Percentiles rank a stretch among this genome's conserved stretches.
Evolutionary conservation across 2,113 vertebrate species (phyloP).

Genomic region (Notothenia rossii): DNA sequence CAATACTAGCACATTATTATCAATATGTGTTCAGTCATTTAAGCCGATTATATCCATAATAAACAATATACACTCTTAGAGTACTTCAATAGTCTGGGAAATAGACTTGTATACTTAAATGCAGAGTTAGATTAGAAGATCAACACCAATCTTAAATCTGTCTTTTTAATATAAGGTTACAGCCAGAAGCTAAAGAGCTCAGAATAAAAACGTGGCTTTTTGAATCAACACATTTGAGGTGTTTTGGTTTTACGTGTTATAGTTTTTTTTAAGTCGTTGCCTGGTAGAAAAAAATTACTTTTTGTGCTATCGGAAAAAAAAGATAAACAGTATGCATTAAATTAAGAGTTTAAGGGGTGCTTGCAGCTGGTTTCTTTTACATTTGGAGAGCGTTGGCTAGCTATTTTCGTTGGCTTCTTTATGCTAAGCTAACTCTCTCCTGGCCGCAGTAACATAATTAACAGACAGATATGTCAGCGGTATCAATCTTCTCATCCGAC

Average conservation of each 20-base stretch:
- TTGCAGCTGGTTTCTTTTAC: neutral
- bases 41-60: neutral
- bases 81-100: neutral
- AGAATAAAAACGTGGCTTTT: neutral
- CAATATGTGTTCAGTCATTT: no score
- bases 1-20: neutral
- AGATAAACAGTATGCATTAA: neutral
- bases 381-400: neutral
- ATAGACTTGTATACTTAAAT: neutral
- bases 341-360: neutral
- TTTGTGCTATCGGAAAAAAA: neutral
- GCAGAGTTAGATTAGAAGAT: neutral
- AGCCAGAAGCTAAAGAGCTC: neutral
- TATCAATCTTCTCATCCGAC: conserved; percentile 6
- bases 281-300: no score
- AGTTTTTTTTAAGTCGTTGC: no score
- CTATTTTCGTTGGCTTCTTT: neutral
- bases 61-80: neutral
- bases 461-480: neutral
- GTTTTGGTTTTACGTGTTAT: neutral
- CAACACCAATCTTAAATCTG: neutral
- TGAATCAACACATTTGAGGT: neutral
- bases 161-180: neutral
- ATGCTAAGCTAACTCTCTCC: neutral
- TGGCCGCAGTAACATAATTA: neutral